phyloP scores from a whole-genome alignment of 2,113 vertebrate species.

The Hoplias malabaricus region DNA sequence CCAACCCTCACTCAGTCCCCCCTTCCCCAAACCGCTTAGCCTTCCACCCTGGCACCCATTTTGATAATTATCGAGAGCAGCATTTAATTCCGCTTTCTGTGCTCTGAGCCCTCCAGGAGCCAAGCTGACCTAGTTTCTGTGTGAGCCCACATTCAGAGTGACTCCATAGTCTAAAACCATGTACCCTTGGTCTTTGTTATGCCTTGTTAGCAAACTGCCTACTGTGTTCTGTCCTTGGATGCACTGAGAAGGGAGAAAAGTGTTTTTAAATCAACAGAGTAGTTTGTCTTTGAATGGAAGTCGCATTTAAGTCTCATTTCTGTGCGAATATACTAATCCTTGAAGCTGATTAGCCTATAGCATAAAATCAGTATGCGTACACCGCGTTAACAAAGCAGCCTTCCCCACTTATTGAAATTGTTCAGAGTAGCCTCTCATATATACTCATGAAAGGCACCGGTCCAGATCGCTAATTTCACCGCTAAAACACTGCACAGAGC shows the following conservation, averaged over 20 bases:
- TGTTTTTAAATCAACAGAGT: neutral
- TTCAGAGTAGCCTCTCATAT: constrained; percentile 4
- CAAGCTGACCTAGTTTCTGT: constrained; percentile 74
- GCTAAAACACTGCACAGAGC: constrained; percentile 28
- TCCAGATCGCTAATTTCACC: constrained; percentile 53
- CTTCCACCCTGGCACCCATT: constrained; percentile 43
- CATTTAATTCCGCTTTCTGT: constrained; percentile 67
- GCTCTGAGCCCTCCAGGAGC: constrained; percentile 71
- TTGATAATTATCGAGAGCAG: constrained; percentile 69
- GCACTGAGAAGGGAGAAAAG: constrained; percentile 14
- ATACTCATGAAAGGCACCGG: constrained; percentile 42
- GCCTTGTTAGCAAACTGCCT: constrained; percentile 49
- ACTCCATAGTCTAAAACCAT: constrained; percentile 55
- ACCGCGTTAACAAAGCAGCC: neutral
- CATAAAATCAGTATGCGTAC: neutral
- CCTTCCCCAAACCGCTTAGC: constrained; percentile 50
- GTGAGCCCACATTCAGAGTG: constrained; percentile 48
- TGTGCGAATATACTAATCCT: neutral
- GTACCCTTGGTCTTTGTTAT: constrained; percentile 53
- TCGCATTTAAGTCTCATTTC: neutral
- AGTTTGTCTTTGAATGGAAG: neutral
- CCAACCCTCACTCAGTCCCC: neutral
- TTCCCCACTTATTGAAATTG: neutral
- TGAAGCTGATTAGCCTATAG: neutral
- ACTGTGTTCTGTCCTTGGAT: constrained; percentile 21